Evolutionary conservation across 1,140 invertebrate species (phyloP).

Genomic region (Brachionus sp.): DNA sequence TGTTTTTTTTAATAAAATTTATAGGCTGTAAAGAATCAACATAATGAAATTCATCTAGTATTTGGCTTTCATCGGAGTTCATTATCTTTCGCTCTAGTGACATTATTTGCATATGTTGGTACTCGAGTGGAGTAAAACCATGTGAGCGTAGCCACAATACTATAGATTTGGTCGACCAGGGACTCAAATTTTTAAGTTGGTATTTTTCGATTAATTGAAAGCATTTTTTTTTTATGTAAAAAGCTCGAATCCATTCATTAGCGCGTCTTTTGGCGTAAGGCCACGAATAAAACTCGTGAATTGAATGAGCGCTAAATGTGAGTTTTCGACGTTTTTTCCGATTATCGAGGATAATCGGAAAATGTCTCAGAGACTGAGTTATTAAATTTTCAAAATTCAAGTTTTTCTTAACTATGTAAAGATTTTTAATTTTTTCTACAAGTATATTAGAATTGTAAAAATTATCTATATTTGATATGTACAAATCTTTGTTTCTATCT

Average conservation of each 20-base stretch:
- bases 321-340: not conserved
- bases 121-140: slow-evolving; percentile 57
- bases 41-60: not conserved
- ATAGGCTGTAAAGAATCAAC: not conserved
- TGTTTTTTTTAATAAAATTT: not conserved
- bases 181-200: slow-evolving; percentile 47
- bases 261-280: slow-evolving; percentile 62
- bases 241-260: slow-evolving; percentile 52
- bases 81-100: not conserved
- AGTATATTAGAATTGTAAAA: not conserved
- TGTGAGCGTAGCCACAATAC: slow-evolving; percentile 62
- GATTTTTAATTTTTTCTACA: not conserved
- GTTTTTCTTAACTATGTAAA: not conserved
- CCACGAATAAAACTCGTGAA: slow-evolving; percentile 60
- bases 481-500: not conserved
- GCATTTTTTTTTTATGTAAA: slow-evolving; percentile 27
- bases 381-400: not conserved
- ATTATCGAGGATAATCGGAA: not conserved
- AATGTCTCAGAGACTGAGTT: not conserved
- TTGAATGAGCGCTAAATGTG: slow-evolving; percentile 59
- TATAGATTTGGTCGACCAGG: slow-evolving; percentile 62
- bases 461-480: not conserved
- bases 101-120: slow-evolving; percentile 37
- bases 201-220: not conserved
- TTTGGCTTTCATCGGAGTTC: not conserved